These are phyloP conservation scores for Platichthys stellatus DNA, from an alignment of 2,113 vertebrate species.

Conservation along the genomic window DNA sequence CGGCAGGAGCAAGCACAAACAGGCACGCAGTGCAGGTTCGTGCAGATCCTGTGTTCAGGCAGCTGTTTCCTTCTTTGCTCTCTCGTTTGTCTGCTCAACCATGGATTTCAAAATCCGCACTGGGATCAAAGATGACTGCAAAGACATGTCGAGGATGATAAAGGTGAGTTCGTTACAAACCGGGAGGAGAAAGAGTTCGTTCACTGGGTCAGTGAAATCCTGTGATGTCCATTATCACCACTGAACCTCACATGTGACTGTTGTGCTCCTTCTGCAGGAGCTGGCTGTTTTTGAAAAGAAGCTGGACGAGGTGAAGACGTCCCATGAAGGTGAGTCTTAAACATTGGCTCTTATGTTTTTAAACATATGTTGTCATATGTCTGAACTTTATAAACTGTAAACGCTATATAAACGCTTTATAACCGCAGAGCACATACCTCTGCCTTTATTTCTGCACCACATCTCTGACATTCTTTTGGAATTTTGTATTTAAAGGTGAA, in stretches of 20 bases:
- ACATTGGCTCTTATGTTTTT: too few relatives aligned
- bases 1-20: too few relatives aligned
- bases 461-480: too few relatives aligned
- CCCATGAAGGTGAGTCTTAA: constrained; percentile 71
- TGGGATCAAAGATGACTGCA: constrained; percentile 76
- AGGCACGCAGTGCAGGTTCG: too few relatives aligned
- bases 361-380: too few relatives aligned
- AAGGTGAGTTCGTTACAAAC: constrained; percentile 64
- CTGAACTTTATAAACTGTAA: not conserved
- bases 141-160: constrained; percentile 80
- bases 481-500: too few relatives aligned
- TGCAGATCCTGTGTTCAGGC: too few relatives aligned
- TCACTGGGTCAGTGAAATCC: not conserved
- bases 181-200: not conserved
- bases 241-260: too few relatives aligned
- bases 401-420: too few relatives aligned
- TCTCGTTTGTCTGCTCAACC: not conserved
- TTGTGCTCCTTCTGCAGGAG: constrained; percentile 62
- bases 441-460: too few relatives aligned
- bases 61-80: too few relatives aligned
- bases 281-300: constrained; percentile 81
- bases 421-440: too few relatives aligned
- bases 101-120: constrained; percentile 77
- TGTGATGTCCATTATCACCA: not conserved
- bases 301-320: constrained; percentile 79